Conservation (phyloP, 2,113 vertebrate genomes). For the Saimiri boliviensis region DNA sequence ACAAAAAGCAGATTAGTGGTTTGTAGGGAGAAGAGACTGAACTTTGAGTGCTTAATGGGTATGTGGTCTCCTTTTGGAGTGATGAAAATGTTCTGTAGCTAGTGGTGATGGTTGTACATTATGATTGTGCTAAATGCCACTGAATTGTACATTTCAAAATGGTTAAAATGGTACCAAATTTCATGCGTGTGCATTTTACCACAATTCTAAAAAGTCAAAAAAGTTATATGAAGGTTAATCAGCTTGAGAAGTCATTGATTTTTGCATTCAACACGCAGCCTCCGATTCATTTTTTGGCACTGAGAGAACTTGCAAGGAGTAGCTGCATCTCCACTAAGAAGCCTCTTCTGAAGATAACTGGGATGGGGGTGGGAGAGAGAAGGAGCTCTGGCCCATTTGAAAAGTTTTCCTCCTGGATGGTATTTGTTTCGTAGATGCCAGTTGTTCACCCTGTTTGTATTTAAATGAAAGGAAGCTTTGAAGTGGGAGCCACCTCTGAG, state of each 20-base stretch:
- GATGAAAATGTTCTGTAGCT: slow-evolving; percentile 7
- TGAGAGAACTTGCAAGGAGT: neutral
- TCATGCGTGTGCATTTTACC: neutral
- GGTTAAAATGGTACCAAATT: neutral
- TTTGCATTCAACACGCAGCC: neutral
- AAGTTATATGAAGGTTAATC: neutral
- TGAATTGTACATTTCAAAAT: neutral
- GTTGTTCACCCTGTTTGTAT: slow-evolving; percentile 78
- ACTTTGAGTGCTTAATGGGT: neutral
- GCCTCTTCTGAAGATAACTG: neutral
- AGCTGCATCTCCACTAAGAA: neutral
- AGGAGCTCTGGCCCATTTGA: neutral
- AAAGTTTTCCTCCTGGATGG: slow-evolving; percentile 58
- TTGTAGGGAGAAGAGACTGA: neutral
- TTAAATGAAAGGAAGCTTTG: slow-evolving; percentile 78
- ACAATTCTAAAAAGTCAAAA: neutral
- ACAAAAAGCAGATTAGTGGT: neutral
- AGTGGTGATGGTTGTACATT: neutral
- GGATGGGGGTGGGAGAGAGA: neutral
- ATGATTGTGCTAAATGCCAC: neutral
- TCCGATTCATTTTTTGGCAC: neutral
- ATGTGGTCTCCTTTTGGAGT: neutral
- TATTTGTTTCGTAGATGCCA: slow-evolving; percentile 75
- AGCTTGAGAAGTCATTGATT: neutral
- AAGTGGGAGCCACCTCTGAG: slow-evolving; percentile 67